Evolutionary conservation across 2,113 vertebrate genomes (phyloP).

Genomic region (Anser brachyrhynchus): DNA sequence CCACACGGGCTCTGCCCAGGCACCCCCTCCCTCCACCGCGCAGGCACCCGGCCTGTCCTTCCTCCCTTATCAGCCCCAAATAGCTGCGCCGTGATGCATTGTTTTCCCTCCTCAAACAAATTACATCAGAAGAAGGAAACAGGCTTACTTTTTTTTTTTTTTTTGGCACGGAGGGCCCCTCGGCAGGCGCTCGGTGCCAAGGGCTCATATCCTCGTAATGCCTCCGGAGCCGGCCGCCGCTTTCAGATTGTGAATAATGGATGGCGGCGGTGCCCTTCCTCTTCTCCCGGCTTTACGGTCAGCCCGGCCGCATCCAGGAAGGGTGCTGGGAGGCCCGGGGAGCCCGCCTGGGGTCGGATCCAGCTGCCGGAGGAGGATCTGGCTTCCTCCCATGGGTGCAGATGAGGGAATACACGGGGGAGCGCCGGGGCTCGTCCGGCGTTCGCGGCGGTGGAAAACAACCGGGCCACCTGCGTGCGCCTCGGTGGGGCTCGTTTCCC

Average conservation of each 20-base stretch:
- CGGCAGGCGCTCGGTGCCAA: conserved; percentile 4
- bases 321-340: not conserved
- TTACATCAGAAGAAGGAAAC: conserved; percentile 61
- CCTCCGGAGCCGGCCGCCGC: not conserved
- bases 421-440: accelerated
- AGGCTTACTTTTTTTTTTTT: not conserved
- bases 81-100: conserved; percentile 30
- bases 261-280: not conserved
- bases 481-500: not conserved
- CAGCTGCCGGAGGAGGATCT: not conserved
- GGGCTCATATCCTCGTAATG: not conserved
- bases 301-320: not conserved
- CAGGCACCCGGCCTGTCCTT: not conserved
- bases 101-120: conserved; percentile 58
- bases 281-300: not conserved
- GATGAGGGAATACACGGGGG: not conserved
- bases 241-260: not conserved
- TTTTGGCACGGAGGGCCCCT: not conserved
- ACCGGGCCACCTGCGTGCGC: not conserved
- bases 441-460: accelerated
- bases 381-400: not conserved
- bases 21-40: not conserved
- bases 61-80: conserved; percentile 47
- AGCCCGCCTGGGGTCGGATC: accelerated
- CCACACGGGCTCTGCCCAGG: not conserved